Base-by-base conservation (phyloP, 2,113 vertebrate species). In the Syngnathus scovelli region DNA sequence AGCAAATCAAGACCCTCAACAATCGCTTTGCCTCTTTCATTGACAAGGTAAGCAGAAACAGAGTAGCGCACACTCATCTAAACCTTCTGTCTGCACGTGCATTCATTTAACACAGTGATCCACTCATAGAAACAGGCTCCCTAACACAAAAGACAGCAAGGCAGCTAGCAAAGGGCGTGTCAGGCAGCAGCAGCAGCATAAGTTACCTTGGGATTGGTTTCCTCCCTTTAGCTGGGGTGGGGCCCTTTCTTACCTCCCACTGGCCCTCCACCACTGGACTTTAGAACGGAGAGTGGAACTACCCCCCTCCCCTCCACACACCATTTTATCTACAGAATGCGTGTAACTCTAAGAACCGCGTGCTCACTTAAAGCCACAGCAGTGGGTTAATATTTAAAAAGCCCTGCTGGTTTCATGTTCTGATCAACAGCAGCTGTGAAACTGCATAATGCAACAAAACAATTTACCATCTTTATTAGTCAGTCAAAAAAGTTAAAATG, bases 1-100 rank as follows among this genome's bases (percentile, higher is more conserved):
- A 98, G 43, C 95, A 98, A 86, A 98, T 98, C 89, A 98, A 98
- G 92, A 87, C 76, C 15, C 93, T 98, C 77, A 98, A 99, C 90
- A 92, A 92, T 85, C 91, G 91, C 49, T 92, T 92, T 16, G 91
- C 91, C 19, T 92, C 90, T 61, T 92, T 99, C 89, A 98, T 99
- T 6, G 93, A 97, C 86, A 96, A 98, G 95, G 96, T 99, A 81
- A 62, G 61, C 61, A 37, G 7, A 58, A 54, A 27, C 13, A 56
- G 55, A 56, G 55, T 56, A 7, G 6, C 13, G 27, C 27, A 33
- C 23, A 36, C 27, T 33, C 27, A 2, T 16, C 16, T 33, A 13
- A 56, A 33, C 55, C 1, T 13, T 11, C 5, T 56, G 52, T 23
- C 10, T 12, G 52, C 11, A 38, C 16, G 19, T 18, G 37, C 59